These are phyloP conservation scores for Coranthus polyacanthus DNA, from an alignment of 2,797 vertebrate genomes.

Conservation along the genomic window DNA sequence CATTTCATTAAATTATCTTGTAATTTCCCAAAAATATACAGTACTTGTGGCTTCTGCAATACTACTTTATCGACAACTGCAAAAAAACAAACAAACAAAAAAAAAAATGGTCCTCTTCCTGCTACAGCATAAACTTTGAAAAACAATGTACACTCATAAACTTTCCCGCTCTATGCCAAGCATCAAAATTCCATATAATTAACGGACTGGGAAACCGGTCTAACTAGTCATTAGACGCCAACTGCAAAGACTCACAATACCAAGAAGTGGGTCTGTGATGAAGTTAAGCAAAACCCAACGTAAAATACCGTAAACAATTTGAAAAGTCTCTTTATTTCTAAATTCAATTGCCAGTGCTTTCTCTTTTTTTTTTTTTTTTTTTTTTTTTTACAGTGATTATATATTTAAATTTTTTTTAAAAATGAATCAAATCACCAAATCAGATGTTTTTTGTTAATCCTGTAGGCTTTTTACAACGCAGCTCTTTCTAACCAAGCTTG, in stretches of 20 bases:
- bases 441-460: too few relatives aligned
- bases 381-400: too few relatives aligned
- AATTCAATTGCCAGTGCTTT: too few relatives aligned
- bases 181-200: background rate
- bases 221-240: background rate
- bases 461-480: too few relatives aligned
- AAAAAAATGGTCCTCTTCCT: background rate
- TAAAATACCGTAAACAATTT: too few relatives aligned
- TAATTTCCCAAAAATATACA: background rate
- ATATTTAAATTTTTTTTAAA: too few relatives aligned
- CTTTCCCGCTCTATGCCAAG: background rate
- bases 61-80: rapidly evolving
- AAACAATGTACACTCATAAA: too few relatives aligned
- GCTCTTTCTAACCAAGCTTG: background rate
- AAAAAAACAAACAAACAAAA: too few relatives aligned
- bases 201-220: background rate
- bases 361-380: too few relatives aligned
- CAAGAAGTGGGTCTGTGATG: background rate
- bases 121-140: background rate
- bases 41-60: background rate
- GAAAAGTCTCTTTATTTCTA: too few relatives aligned
- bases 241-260: background rate
- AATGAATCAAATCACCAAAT: too few relatives aligned
- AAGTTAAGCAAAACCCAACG: background rate
- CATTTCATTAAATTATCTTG: too few relatives aligned